Conservation (phyloP, 2,888 invertebrate genomes). For the Trissolcus japonicus region DNA sequence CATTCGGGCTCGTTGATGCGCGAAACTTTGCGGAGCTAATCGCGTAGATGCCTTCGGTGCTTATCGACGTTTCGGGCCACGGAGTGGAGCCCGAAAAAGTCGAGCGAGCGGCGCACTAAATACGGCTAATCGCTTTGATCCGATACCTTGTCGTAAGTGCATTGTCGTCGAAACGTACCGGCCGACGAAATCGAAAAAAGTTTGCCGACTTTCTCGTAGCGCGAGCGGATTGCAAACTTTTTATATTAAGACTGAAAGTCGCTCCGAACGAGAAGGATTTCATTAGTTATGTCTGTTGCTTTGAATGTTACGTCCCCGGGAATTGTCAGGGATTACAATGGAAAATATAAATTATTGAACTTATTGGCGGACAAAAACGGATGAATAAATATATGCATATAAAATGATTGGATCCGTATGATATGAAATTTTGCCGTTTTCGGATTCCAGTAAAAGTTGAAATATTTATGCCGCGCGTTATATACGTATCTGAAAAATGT, state of each 20-base stretch:
- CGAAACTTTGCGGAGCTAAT: conserved; percentile 63
- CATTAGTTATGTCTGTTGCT: conserved; percentile 28
- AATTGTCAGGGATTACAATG: conserved; percentile 3
- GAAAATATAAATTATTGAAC: conserved; percentile 5
- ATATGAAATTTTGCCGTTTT: neutral
- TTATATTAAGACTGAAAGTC: conserved; percentile 43
- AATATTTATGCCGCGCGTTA: neutral
- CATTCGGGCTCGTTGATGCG: conserved; percentile 61
- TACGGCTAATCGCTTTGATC: conserved; percentile 55
- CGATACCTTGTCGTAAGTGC: conserved; percentile 38
- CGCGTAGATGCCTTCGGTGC: conserved; percentile 58
- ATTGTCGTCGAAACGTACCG: conserved; percentile 40
- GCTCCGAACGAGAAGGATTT: conserved; percentile 26
- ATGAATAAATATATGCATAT: no score
- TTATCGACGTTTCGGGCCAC: conserved; percentile 34
- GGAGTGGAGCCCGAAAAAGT: conserved; percentile 15
- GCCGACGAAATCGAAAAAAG: conserved; percentile 37
- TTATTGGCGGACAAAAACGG: neutral
- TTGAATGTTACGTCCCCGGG: conserved; percentile 13
- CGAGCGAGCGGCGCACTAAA: conserved; percentile 46
- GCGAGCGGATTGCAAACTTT: conserved; percentile 39
- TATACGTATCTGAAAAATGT: no score
- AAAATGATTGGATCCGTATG: neutral
- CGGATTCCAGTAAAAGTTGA: neutral
- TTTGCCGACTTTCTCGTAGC: conserved; percentile 32